Evolutionary conservation across 1,140 invertebrate species (phyloP).

Genomic region (Copidosoma floridanum): DNA sequence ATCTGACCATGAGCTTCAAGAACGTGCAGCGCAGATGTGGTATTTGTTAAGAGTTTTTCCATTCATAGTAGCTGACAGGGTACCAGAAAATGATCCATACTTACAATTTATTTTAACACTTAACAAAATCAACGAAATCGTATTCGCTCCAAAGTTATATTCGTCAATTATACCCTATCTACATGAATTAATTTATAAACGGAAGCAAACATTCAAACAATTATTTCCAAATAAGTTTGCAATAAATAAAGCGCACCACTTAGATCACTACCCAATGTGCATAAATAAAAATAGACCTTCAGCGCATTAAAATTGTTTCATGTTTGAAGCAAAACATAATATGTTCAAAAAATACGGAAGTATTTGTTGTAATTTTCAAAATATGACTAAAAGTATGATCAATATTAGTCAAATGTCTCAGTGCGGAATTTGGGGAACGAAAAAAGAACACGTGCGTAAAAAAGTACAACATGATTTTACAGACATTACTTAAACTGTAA

Average conservation of each 20-base stretch:
- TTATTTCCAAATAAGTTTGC: background rate
- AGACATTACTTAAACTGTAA: background rate
- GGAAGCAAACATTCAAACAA: background rate
- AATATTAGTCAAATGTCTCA: background rate
- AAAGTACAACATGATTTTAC: background rate
- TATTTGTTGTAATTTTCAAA: conserved; percentile 1
- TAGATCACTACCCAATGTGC: background rate
- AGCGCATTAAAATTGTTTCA: background rate
- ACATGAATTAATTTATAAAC: background rate
- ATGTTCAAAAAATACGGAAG: background rate
- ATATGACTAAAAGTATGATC: background rate
- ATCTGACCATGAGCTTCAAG: background rate
- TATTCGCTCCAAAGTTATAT: conserved; percentile 1
- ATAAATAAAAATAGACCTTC: background rate
- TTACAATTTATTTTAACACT: background rate
- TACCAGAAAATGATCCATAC: background rate
- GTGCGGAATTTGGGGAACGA: background rate
- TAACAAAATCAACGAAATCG: conserved; percentile 3
- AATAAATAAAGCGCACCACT: background rate
- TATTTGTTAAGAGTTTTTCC: conserved; percentile 3
- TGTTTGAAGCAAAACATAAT: background rate
- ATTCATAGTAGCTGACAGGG: background rate
- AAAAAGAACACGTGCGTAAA: background rate
- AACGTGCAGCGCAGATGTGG: background rate
- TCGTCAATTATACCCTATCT: background rate